Evolutionary conservation across 2,888 invertebrate genomes (phyloP), one percentile per base, ranked within the genome.

Genomic region (Mesodorylaimus sp.): DNA sequence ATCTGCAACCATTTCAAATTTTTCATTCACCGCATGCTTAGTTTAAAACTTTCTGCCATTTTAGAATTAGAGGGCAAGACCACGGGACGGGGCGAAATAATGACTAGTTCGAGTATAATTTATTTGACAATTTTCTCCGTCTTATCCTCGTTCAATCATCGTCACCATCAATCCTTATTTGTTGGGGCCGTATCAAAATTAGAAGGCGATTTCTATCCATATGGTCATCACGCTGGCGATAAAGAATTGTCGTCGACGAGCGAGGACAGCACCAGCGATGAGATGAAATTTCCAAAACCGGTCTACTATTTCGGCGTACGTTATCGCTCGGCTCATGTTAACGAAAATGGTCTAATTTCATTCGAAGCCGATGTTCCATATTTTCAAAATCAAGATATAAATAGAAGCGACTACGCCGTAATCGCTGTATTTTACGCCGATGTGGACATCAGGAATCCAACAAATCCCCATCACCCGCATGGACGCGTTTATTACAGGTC

Each of bases 391-490:
- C 19, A 41, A 23, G 48, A 41, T 27, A 29, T 68, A 36, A 67
- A 66, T 3, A 47, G 60, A 13, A 21, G 26, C 45, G 59, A 59
- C 2, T 85, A 85, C 66, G 82, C 88, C 0, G 76, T 83, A 1
- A 83, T 93, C 59, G 84, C 89, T 0, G 83, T 84, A 0, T 80
- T 89, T 59, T 87, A 91, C 67, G 78, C 85, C 0, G 89, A 93
- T 67, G 77, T 91, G 2, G 91, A 93, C 65, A 84, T 81, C 0
- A 25, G 27, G 13, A 27, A n/a, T 3, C 5, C 5, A 24, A 21
- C n/a, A 3, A 3, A 49, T 2, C 43, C 28, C 16, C 13, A 23
- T 5, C 7, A 23, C 25, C 16, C 19, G 32, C 29, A 24, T 29
- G 86, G 89, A 13, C 70, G 73, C 3, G 77, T 89, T 54, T 80